A percentile compares a stretch with the other conserved stretches of the same genome.
These are phyloP conservation scores for Physocephala rufipes DNA, from an alignment of 2,888 invertebrate species.

Conservation along the genomic window DNA sequence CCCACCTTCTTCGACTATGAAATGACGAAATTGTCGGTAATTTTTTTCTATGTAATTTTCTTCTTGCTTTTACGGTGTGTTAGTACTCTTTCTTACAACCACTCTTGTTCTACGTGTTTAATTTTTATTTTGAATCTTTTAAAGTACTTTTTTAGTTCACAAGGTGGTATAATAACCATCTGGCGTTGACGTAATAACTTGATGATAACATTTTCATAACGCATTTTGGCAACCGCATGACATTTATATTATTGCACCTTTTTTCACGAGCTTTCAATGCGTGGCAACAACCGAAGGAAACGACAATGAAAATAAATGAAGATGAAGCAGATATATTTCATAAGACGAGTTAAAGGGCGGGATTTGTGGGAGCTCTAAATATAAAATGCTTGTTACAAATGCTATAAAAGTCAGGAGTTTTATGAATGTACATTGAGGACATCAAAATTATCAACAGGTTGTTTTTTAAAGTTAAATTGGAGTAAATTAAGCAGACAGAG, in stretches of 20 bases:
- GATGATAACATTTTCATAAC: conserved; percentile 55
- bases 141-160: no score
- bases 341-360: not conserved
- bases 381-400: no score
- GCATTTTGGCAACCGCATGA: conserved; percentile 50
- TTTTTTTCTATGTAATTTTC: no score
- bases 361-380: no score
- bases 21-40: no score
- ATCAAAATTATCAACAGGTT: not conserved
- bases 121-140: not conserved
- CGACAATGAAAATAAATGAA: conserved; percentile 15
- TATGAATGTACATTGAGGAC: no score
- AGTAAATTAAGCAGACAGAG: no score
- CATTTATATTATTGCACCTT: conserved; percentile 38
- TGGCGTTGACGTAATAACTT: conserved; percentile 54
- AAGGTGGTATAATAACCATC: conserved; percentile 49
- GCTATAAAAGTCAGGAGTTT: no score
- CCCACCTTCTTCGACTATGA: no score
- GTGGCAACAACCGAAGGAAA: not conserved
- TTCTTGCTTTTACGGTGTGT: no score
- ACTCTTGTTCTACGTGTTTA: not conserved
- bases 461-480: no score
- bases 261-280: conserved; percentile 28
- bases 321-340: no score
- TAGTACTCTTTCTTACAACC: not conserved